A percentile compares a stretch with the other conserved stretches of the same genome.
Evolutionary conservation across 2,113 vertebrate genomes (phyloP).

Genomic region (Ictidomys tridecemlineatus): DNA sequence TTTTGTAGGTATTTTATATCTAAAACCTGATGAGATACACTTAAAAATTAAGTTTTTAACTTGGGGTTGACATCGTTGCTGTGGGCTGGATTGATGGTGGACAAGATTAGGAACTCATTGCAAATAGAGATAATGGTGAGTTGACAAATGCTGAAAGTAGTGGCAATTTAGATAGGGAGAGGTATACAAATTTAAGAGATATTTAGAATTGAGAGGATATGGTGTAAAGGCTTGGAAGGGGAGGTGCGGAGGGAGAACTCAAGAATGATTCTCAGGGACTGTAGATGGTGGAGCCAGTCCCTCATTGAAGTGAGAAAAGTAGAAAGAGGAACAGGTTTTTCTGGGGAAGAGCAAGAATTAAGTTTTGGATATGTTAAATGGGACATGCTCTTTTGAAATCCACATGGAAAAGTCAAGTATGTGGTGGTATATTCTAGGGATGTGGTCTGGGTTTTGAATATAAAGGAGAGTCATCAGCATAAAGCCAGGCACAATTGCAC

Average conservation of each 20-base stretch:
- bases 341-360: slow-evolving; percentile 39
- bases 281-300: neutral
- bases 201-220: slow-evolving; percentile 50
- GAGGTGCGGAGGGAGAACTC: neutral
- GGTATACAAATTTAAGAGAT: slow-evolving; percentile 39
- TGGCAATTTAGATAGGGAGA: neutral
- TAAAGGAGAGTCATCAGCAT: neutral
- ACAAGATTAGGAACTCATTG: slow-evolving; percentile 9
- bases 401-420: slow-evolving; percentile 39
- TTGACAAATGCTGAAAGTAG: neutral
- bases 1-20: slow-evolving; percentile 23
- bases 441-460: slow-evolving; percentile 33
- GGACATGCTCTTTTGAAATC: neutral
- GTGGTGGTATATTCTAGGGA: neutral
- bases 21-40: neutral
- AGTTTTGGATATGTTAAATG: neutral
- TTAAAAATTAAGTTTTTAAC: slow-evolving; percentile 47
- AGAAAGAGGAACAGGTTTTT: slow-evolving; percentile 60
- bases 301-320: slow-evolving; percentile 17
- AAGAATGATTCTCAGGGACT: neutral
- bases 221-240: neutral
- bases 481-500: neutral
- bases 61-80: slow-evolving; percentile 8
- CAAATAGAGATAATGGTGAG: slow-evolving; percentile 17
- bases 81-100: neutral